These are phyloP conservation scores for Penaeus monodon DNA, from an alignment of 2,888 invertebrate species.

Conservation along the genomic window DNA sequence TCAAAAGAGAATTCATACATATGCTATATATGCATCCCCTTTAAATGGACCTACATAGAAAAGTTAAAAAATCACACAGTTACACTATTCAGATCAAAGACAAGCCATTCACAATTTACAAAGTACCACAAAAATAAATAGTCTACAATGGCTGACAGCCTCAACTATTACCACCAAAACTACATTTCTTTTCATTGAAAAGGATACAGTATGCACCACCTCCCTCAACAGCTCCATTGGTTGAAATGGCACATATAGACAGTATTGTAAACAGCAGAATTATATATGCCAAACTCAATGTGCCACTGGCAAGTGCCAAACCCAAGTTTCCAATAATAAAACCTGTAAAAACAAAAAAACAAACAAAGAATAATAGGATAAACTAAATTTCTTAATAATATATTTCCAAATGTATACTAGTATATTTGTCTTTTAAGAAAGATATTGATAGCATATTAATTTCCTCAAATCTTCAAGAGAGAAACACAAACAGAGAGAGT, in stretches of 20 bases:
- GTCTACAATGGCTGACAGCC: too few relatives aligned
- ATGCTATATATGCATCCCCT: too few relatives aligned
- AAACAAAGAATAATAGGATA: neutral
- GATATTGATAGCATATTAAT: too few relatives aligned
- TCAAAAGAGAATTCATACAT: too few relatives aligned
- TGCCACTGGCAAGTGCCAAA: slow-evolving; percentile 84
- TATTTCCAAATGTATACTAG: neutral
- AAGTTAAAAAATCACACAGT: too few relatives aligned
- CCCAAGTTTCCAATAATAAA: slow-evolving; percentile 98
- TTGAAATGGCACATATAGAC: slow-evolving; percentile 98
- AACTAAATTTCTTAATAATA: neutral
- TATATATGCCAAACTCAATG: slow-evolving; percentile 93
- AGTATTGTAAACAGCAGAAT: slow-evolving; percentile 95
- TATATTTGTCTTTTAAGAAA: too few relatives aligned
- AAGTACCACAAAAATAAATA: too few relatives aligned
- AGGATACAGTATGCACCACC: slow-evolving; percentile 99
- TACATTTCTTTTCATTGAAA: slow-evolving; percentile 53
- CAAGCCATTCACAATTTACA: too few relatives aligned
- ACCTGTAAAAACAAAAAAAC: slow-evolving; percentile 75
- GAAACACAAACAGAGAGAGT: too few relatives aligned
- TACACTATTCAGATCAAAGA: too few relatives aligned
- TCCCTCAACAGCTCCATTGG: slow-evolving; percentile 98
- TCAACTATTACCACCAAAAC: neutral
- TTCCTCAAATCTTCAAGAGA: too few relatives aligned
- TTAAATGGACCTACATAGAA: too few relatives aligned